A percentile compares a stretch with the other conserved stretches of the same genome.
Evolutionary conservation across 2,113 vertebrate genomes (phyloP).

Genomic region (Microcebus lehilahytsara): DNA sequence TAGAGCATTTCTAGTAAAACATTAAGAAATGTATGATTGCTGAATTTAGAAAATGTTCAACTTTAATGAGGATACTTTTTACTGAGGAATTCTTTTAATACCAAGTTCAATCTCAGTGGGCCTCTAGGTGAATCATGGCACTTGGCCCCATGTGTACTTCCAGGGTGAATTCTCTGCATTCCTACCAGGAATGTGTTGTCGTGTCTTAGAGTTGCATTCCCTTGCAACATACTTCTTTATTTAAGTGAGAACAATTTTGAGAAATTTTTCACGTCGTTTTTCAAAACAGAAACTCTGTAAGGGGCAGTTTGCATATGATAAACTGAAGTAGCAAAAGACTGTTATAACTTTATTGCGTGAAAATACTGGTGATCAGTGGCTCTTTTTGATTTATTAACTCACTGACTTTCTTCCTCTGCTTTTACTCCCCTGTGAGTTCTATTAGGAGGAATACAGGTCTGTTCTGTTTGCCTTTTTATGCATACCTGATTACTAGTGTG

Average conservation of each 20-base stretch:
- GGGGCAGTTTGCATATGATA: not conserved
- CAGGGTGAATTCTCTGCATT: not conserved
- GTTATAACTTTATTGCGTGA: not conserved
- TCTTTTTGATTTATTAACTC: not conserved
- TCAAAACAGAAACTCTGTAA: not conserved
- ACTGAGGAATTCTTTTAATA: not conserved
- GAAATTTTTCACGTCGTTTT: not conserved
- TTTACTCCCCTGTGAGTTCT: not conserved
- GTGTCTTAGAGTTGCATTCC: not conserved
- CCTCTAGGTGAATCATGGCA: not conserved
- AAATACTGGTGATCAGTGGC: not conserved
- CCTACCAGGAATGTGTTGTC: not conserved
- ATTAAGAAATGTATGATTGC: not conserved
- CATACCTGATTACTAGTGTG: not conserved
- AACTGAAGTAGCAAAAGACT: not conserved
- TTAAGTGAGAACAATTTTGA: conserved; percentile 21
- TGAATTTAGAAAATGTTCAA: not conserved
- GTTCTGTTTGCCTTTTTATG: not conserved
- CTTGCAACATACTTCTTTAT: not conserved
- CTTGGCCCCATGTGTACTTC: not conserved
- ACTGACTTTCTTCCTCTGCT: not conserved
- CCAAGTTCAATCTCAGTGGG: not conserved
- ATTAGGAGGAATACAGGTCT: not conserved
- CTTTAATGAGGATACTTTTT: not conserved
- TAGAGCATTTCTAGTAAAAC: conserved; percentile 17